Percentiles rank a stretch among this genome's conserved stretches.
phyloP scores from a whole-genome alignment of 2,113 vertebrate species.

The Dromaius novaehollandiae region DNA sequence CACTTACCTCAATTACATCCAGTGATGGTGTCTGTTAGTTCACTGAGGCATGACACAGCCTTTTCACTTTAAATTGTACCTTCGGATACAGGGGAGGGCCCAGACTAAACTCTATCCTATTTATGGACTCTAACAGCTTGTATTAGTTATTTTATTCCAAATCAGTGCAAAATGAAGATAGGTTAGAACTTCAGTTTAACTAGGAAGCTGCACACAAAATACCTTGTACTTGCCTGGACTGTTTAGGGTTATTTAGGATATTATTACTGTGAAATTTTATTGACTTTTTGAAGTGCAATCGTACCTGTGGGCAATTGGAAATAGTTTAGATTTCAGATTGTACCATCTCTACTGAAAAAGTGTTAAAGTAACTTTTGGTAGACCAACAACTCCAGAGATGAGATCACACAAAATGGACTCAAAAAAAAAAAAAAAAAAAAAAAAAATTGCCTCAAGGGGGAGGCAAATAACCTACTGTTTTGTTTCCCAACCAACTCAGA shows the following conservation, averaged over 20 bases:
- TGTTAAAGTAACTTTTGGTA: background rate
- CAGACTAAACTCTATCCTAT: background rate
- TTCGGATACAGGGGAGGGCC: background rate
- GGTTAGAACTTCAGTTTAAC: background rate
- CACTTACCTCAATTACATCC: background rate
- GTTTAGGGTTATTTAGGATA: background rate
- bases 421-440: too few relatives aligned
- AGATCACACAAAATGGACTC: background rate
- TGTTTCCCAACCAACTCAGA: background rate
- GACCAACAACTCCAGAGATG: background rate
- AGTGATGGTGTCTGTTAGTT: background rate
- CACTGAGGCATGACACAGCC: background rate
- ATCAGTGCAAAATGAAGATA: background rate
- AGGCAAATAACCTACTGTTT: background rate
- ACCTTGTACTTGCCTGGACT: background rate
- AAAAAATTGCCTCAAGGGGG: background rate
- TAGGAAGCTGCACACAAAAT: background rate
- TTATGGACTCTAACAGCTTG: background rate
- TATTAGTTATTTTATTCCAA: background rate
- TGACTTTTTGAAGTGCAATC: conserved; percentile 11
- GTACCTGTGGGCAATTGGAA: background rate
- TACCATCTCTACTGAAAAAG: background rate
- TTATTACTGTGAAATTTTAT: conserved; percentile 4
- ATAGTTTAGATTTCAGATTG: background rate
- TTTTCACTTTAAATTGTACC: background rate